Evolutionary conservation across 2,797 vertebrate species (phyloP), one percentile per base, ranked within the genome.

Genomic region (Microctenopoma lineatum): DNA sequence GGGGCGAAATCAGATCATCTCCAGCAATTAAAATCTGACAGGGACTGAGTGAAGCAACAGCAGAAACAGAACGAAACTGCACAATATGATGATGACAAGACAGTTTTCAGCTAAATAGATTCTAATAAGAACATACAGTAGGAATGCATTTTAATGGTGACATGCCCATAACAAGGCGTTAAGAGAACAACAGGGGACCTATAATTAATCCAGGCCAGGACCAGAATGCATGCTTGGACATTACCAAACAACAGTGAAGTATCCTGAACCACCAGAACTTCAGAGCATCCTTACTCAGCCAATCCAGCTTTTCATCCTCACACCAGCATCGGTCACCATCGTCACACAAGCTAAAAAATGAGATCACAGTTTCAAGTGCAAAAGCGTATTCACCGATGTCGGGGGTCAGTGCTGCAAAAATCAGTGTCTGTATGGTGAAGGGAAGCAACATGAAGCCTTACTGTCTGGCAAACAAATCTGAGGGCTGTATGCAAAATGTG

Each of bases 401-500:
- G 9, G 51, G 46, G 10, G 26, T 46, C 26, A 21, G 13, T 63
- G 62, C 32, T 69, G 65, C 32, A 73, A 73, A 94, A 94, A 94
- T 95, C 93, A 94, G 87, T 92, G 94, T 92, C 51, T 54, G 34
- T 16, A 39, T 48, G 46, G 52, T 67, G 58, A 76, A 60, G 52
- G 73, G 68, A 79, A 56, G 59, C 46, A 56, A 73, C 47, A 10
- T 25, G 41, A 63, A 51, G 58, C 62, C 67, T 68, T 86, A 75
- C 85, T 61, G 84, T 89, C 74, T 84, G 75, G 87, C 91, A 94
- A 94, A 94, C 93, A 95, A 95, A 95, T 95, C 94, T 90, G 92
- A 90, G 84, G 90, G 82, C 75, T 78, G 63, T 87, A 95, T 95
- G 94, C 94, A 95, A 95, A 95, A 91, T 7, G 4, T 90, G 83